Evolutionary conservation across 2,113 vertebrate species (phyloP).

Genomic region (Sebastes schlegelii): DNA sequence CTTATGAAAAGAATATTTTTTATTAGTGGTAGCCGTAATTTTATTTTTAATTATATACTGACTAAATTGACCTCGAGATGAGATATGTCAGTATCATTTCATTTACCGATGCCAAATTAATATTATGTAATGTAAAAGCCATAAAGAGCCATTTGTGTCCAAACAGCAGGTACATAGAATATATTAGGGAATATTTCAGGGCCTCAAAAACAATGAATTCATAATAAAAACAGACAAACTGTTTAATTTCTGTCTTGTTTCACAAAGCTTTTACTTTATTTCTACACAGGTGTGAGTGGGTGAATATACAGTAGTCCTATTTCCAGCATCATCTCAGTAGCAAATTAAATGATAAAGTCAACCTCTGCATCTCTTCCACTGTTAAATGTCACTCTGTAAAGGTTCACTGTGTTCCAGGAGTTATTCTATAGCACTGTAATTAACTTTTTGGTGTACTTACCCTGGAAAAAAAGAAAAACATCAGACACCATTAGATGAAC

Average conservation of each 20-base stretch:
- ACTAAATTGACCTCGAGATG: background rate
- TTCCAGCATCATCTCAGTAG: slow-evolving; percentile 35
- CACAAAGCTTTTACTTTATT: slow-evolving; percentile 15
- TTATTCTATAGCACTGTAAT: slow-evolving; percentile 45
- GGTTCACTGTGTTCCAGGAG: slow-evolving; percentile 39
- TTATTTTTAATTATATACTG: too few species aligned
- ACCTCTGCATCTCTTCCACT: slow-evolving; percentile 41
- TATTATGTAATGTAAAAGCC: background rate
- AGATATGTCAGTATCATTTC: background rate
- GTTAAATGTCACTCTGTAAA: slow-evolving; percentile 66
- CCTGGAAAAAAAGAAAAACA: slow-evolving; percentile 16
- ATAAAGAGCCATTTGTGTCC: background rate
- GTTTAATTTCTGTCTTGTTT: background rate
- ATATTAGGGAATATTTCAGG: background rate
- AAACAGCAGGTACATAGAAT: background rate
- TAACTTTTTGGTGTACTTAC: slow-evolving; percentile 49
- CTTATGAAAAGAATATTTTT: background rate
- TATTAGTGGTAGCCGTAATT: too few species aligned
- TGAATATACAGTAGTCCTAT: slow-evolving; percentile 33
- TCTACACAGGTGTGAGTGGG: slow-evolving; percentile 21
- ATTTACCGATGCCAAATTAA: background rate
- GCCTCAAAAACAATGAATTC: background rate
- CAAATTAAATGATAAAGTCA: slow-evolving; percentile 64
- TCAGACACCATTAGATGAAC: slow-evolving; percentile 28
- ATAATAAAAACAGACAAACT: background rate